Percentiles rank a stretch among this genome's conserved stretches.
Evolutionary conservation across 1,140 invertebrate genomes (phyloP).

Genomic region (Trichonephila clavata): DNA sequence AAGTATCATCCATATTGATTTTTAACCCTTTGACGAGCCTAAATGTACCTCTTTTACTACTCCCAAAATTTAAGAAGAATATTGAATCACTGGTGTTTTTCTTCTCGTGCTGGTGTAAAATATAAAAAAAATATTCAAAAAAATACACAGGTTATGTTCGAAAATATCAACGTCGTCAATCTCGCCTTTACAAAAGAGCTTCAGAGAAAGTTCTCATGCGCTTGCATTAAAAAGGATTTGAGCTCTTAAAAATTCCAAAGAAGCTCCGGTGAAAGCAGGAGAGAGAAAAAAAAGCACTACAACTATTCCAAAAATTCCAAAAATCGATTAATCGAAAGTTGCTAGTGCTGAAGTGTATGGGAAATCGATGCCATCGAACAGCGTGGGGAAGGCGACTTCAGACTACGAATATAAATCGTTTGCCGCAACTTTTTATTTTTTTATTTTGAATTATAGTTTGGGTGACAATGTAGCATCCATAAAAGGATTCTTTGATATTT

Average conservation of each 20-base stretch:
- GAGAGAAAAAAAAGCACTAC: background rate
- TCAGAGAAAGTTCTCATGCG: background rate
- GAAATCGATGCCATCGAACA: constrained; percentile 2
- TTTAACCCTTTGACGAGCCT: too few species aligned
- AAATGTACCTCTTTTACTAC: too few species aligned
- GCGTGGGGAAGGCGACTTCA: background rate
- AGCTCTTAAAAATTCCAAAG: background rate
- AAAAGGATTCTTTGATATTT: too few species aligned
- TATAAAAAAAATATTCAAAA: too few species aligned
- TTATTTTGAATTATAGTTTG: background rate
- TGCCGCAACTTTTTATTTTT: background rate
- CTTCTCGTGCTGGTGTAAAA: too few species aligned
- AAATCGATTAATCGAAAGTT: constrained; percentile 35
- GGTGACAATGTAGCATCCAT: too few species aligned
- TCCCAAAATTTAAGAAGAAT: too few species aligned
- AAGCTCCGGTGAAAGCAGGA: background rate
- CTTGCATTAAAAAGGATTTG: background rate
- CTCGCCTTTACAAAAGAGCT: background rate
- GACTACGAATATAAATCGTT: constrained; percentile 27
- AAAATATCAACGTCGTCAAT: background rate
- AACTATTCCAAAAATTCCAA: background rate
- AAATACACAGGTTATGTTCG: too few species aligned
- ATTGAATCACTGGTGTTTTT: too few species aligned
- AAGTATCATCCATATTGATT: too few species aligned
- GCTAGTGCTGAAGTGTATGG: constrained; percentile 1